These are phyloP conservation scores for Seriola rivoliana DNA, from an alignment of 2,113 vertebrate species.

Conservation along the genomic window DNA sequence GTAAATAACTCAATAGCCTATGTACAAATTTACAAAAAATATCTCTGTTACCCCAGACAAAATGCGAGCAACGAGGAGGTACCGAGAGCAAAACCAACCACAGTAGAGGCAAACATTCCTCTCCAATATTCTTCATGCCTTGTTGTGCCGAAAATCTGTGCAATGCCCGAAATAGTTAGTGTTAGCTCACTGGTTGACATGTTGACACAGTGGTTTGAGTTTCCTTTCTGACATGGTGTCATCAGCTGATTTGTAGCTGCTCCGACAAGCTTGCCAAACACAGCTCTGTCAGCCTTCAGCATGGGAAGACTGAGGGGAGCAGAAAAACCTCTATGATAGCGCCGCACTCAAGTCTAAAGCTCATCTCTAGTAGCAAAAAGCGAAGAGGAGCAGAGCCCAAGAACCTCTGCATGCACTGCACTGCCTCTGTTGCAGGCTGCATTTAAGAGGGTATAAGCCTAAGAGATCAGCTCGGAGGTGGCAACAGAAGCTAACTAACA, in stretches of 20 bases:
- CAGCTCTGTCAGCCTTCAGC: constrained; percentile 65
- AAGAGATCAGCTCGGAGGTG: constrained; percentile 25
- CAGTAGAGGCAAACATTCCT: constrained; percentile 56
- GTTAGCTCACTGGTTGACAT: constrained; percentile 57
- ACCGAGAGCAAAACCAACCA: constrained; percentile 64
- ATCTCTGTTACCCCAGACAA: constrained; percentile 51
- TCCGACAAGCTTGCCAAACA: constrained; percentile 59
- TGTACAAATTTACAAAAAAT: constrained; percentile 82
- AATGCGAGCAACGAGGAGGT: constrained; percentile 64
- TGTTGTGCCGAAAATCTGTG: constrained; percentile 57
- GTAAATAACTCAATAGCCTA: constrained; percentile 70
- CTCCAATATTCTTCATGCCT: constrained; percentile 46
- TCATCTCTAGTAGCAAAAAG: constrained; percentile 75
- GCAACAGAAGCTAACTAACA: constrained; percentile 76
- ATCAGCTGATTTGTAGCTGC: constrained; percentile 64
- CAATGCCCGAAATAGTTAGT: constrained; percentile 50
- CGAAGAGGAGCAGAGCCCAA: constrained; percentile 79
- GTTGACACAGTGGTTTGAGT: constrained; percentile 66
- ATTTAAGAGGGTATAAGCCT: constrained; percentile 59
- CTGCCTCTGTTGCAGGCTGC: constrained; percentile 72
- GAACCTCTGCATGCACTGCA: constrained; percentile 81
- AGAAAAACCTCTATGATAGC: constrained; percentile 60
- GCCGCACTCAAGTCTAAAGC: constrained; percentile 68
- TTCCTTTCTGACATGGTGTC: constrained; percentile 52
- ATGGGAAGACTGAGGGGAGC: constrained; percentile 50